These are phyloP conservation scores for Dolichopus griseipennis DNA, from an alignment of 2,888 invertebrate genomes.

Conservation along the genomic window DNA sequence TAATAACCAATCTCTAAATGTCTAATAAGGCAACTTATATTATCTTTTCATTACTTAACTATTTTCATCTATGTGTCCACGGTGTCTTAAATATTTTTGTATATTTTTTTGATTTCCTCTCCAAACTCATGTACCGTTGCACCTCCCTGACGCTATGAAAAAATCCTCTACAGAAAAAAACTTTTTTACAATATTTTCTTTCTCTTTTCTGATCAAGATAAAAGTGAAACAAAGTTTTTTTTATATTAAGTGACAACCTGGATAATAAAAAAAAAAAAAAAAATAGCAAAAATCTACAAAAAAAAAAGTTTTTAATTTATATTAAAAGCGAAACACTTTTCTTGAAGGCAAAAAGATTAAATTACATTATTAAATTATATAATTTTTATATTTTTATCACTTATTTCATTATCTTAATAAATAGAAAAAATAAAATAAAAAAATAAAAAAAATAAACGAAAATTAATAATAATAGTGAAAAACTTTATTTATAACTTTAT, in stretches of 20 bases:
- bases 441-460: no score
- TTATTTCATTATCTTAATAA: background rate
- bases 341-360: background rate
- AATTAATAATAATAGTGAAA: no score
- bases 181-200: background rate
- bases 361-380: background rate
- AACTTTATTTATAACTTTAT: no score
- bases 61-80: background rate
- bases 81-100: background rate
- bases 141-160: no score
- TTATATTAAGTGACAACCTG: constrained; percentile 1
- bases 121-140: no score
- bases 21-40: no score
- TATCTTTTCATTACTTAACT: no score
- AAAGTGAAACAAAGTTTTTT: background rate
- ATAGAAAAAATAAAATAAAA: no score
- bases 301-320: background rate
- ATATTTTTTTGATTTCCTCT: no score
- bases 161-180: background rate
- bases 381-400: background rate
- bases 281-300: background rate
- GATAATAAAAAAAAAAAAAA: background rate
- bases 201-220: background rate
- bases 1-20: no score
- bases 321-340: constrained; percentile 4